These are phyloP conservation scores for Rhabdomys pumilio DNA, from an alignment of 2,797 vertebrate species.

Conservation along the genomic window DNA sequence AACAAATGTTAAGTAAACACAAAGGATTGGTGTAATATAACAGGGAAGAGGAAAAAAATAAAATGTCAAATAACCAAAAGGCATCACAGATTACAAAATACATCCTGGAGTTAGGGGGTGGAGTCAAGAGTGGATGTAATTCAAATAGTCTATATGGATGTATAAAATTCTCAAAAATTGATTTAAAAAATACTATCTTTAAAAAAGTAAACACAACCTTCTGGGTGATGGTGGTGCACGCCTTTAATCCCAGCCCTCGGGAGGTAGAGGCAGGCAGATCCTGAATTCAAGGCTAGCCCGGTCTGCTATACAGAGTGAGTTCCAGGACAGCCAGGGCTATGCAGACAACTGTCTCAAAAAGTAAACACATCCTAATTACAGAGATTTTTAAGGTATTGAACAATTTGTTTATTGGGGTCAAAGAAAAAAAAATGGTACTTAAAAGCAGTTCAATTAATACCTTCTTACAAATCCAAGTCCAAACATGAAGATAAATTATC, in stretches of 20 bases:
- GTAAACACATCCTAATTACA: not conserved
- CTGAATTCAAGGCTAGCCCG: not conserved
- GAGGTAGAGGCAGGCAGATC: not conserved
- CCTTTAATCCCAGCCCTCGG: not conserved
- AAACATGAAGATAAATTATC: conserved; percentile 45
- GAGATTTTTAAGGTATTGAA: not conserved
- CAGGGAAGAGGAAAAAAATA: not conserved
- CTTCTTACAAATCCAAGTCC: conserved; percentile 33
- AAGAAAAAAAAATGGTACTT: conserved; percentile 34
- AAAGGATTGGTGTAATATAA: not conserved
- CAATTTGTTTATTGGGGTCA: not conserved
- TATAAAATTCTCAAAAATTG: not conserved
- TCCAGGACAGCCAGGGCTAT: not conserved
- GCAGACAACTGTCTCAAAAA: not conserved
- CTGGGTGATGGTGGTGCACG: not conserved
- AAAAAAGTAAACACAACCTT: not conserved
- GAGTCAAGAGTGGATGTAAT: not conserved
- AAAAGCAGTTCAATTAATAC: conserved; percentile 37
- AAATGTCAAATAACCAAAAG: not conserved
- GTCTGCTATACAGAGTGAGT: not conserved
- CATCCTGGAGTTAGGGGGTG: not conserved
- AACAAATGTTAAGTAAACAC: not conserved
- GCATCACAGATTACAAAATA: not conserved
- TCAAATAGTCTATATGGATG: not conserved
- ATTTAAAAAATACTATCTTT: not conserved